Base-by-base conservation (phyloP, 2,888 invertebrate genomes). In the Caenorhabditis sp. region DNA sequence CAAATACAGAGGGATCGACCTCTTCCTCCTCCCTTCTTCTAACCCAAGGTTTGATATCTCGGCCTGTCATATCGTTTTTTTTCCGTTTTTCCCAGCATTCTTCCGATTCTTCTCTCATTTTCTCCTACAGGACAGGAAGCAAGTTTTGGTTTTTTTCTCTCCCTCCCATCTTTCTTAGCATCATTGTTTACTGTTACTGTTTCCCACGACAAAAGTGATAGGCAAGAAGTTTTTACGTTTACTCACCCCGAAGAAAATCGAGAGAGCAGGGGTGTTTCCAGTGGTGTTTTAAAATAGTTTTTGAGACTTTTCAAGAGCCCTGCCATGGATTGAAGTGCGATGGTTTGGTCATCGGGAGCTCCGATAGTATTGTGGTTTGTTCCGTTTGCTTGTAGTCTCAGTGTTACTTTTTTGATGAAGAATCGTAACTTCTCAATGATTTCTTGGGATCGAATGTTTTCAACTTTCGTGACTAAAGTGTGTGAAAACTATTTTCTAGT, bases 271-370 rank as follows among this genome's bases (percentile, higher is more conserved):
- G 76, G 49, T 77, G 59, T 51, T 63, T 58, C 63, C 69, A 70
- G 44, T 70, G 79, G 47, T 79, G 79, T 56, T 79, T 79, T 56
- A 70, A 69, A 70, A 72, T 72, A 79, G 70, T 70, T 79, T 77
- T 79, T 70, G 70, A 79, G 51, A 31, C 54, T 64, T 64, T 64
- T 79, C 79, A 38, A 79, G 70, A 35, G 64, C 64, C n/a, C 49
- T 47, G 47, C 47, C n/a, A n/a, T 35, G 10, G 12, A 35, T 26
- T 63, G 58, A 26, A 77, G 70, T 47, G 64, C 70, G 63, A 70
- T 58, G 72, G 70, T 70, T 70, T 47, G 64, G 44, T 61, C 61
- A 51, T 24, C 35, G 24, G 16, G 49, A 14, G 8, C 19, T 24
- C 16, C 16, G 12, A 44, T 44, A 16, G 24, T 63, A 5, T 19